Base-by-base conservation (phyloP, 1,140 invertebrate species). In the Oryctes rhinoceros region DNA sequence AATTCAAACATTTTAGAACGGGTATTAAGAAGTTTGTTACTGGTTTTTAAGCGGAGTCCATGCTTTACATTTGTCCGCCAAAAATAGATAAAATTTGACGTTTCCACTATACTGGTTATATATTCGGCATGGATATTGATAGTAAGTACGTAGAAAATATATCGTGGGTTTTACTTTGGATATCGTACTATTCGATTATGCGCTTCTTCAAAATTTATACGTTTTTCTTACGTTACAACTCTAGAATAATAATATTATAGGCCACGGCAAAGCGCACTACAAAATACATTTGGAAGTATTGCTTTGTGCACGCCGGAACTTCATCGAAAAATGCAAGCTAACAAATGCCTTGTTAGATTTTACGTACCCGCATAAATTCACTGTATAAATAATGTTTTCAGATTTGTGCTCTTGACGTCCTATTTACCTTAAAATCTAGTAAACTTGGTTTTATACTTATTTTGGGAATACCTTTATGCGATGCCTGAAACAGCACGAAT, bases 241-340 rank as follows among this genome's bases (percentile, higher is more conserved):
- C 15, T 18, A 18, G 53, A 59, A 59, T 59, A 59, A 59, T 18
- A n/a, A 59, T 59, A 59, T 1, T 6, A 11, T 3, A 59, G 15
- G 15, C 15, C 3, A 18, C 5, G 15, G 53, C 5, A 59, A 59
- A 59, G 53, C 53, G 53, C 15, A 59, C 13, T n/a, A 59, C 53
- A 59, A 59, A 59, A 59, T 59, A 59, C 53, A 59, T 59, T 59
- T 59, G 53, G 53, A 15, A 18, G 53, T 18, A 59, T 59, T 59
- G 53, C 18, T 59, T 59, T 59, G n/a, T 59, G 53, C 53, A 59
- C n/a, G 53, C 53, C 15, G 15, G 53, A 18, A 18, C 53, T 59
- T n/a, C 18, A 59, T 59, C 18, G 53, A 59, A 59, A 44, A 59
- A 59, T 59, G 53, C 53, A 18, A n/a, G 53, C 53, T 59, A n/a